Conservation (phyloP, 2,797 vertebrate species). For the Acanthis flammea region DNA sequence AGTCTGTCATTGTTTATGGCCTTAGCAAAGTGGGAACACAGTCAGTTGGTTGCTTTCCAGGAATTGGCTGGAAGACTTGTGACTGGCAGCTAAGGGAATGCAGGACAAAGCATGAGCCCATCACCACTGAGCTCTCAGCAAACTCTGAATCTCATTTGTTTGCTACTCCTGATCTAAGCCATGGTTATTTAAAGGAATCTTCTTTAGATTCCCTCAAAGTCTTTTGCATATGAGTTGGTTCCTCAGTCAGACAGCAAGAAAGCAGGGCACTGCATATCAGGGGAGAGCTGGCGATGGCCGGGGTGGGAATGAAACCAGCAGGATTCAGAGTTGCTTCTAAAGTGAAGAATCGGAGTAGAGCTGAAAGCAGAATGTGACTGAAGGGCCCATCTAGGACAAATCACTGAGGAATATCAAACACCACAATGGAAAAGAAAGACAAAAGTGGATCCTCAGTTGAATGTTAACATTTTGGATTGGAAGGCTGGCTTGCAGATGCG, state of each 20-base stretch:
- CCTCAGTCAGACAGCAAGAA: neutral
- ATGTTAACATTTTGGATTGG: neutral
- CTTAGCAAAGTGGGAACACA: neutral
- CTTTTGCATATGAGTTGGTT: neutral
- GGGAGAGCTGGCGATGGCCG: neutral
- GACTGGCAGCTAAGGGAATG: neutral
- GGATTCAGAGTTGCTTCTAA: neutral
- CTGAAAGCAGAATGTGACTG: conserved; percentile 4
- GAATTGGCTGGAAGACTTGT: neutral
- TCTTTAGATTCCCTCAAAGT: neutral
- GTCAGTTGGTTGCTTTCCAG: conserved; percentile 37
- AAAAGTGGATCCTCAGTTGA: neutral
- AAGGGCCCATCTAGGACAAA: neutral
- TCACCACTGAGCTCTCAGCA: neutral
- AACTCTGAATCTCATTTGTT: neutral
- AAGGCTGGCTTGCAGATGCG: neutral
- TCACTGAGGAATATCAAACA: neutral
- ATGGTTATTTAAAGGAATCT: neutral
- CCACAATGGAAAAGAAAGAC: neutral
- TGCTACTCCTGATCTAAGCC: neutral
- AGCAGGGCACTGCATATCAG: rapidly evolving
- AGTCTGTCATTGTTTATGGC: neutral
- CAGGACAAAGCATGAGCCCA: neutral
- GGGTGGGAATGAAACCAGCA: neutral
- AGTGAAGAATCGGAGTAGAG: neutral